phyloP scores from a whole-genome alignment of 92 coral and sea anemone genomes.

The Parazoanthus swiftii region DNA sequence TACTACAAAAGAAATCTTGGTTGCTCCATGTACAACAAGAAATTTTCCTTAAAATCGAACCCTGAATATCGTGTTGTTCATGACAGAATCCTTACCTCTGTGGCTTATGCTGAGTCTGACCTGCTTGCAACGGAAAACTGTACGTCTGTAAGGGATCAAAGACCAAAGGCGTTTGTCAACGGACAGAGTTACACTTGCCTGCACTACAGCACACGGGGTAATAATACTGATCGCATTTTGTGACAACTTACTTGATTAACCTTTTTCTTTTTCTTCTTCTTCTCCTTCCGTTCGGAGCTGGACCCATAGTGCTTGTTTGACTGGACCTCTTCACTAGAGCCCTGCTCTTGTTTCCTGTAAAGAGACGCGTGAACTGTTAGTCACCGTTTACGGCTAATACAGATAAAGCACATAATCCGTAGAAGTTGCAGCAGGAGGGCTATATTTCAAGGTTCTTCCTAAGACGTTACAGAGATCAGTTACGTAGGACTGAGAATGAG shows the following conservation, averaged over 20 bases:
- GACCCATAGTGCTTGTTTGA: conserved; percentile 39
- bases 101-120: conserved; percentile 7
- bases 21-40: no score
- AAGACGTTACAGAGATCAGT: not conserved
- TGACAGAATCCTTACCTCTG: not conserved
- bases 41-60: no score
- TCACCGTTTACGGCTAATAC: not conserved
- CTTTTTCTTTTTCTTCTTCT: conserved; percentile 81
- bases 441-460: not conserved
- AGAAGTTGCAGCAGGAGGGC: not conserved
- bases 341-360: conserved; percentile 70
- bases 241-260: conserved; percentile 51
- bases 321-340: conserved; percentile 64
- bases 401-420: not conserved
- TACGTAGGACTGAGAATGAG: not conserved
- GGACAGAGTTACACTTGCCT: no score
- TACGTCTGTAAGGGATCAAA: conserved; percentile 2
- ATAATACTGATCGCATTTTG: not conserved
- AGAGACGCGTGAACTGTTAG: not conserved
- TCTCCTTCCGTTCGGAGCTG: conserved; percentile 55
- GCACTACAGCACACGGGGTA: no score
- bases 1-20: no score
- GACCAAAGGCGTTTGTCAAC: not conserved
- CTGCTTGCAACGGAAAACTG: conserved; percentile 15
- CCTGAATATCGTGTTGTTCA: not conserved